Evolutionary conservation across 2,113 vertebrate genomes (phyloP).

Genomic region (Ranitomeya variabilis): DNA sequence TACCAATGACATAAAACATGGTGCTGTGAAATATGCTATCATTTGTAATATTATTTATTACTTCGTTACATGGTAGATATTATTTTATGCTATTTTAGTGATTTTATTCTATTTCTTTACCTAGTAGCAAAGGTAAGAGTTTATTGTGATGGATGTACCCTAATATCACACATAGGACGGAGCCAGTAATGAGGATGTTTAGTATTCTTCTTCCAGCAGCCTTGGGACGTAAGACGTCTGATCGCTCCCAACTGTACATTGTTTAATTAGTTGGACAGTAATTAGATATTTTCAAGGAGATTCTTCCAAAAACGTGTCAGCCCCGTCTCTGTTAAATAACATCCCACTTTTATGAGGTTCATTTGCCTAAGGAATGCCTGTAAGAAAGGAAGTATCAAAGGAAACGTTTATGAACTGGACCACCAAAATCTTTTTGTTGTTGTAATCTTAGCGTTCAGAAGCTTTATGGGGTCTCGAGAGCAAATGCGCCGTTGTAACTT

Average conservation of each 20-base stretch:
- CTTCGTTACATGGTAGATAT: no score
- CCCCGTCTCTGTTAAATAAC: neutral
- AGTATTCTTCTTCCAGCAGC: neutral
- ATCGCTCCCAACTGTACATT: neutral
- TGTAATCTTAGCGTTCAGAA: neutral
- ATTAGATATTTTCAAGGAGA: conserved; percentile 32
- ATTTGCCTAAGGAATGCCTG: conserved; percentile 23
- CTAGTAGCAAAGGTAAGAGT: no score
- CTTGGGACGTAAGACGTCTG: neutral
- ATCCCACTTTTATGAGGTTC: conserved; percentile 37
- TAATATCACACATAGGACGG: neutral
- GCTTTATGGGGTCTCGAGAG: neutral
- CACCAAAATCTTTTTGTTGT: neutral
- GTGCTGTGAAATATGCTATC: no score
- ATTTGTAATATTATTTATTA: no score
- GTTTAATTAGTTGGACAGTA: conserved; percentile 1
- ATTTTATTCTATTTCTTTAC: no score
- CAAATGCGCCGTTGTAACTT: neutral
- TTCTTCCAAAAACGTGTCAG: neutral
- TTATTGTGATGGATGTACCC: neutral
- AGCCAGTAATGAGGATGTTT: neutral
- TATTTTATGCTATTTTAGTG: neutral
- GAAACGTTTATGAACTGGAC: neutral
- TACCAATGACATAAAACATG: no score
- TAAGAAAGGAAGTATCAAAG: conserved; percentile 37